phyloP scores from a whole-genome alignment of 1,140 invertebrate genomes.

The Triops cancriformis region DNA sequence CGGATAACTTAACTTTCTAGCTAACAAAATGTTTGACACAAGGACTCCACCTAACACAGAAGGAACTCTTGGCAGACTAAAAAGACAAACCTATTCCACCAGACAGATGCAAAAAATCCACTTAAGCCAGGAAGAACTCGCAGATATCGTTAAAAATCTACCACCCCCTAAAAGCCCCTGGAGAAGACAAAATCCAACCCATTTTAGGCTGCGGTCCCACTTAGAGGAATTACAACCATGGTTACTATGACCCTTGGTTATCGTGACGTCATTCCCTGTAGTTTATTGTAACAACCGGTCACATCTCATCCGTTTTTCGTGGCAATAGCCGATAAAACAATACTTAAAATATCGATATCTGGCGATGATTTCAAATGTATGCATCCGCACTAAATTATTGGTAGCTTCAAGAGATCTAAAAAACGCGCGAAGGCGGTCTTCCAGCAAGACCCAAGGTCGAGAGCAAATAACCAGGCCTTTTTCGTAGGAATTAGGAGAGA shows the following conservation, averaged over 20 bases:
- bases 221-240: neutral
- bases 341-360: too few species aligned
- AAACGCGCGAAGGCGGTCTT: neutral
- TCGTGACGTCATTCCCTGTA: too few species aligned
- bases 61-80: too few species aligned
- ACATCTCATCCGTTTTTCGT: neutral
- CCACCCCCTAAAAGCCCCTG: slow-evolving; percentile 20
- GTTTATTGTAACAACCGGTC: too few species aligned
- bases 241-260: too few species aligned
- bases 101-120: neutral
- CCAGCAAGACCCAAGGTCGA: neutral
- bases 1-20: too few species aligned
- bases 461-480: neutral
- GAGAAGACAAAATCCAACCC: neutral
- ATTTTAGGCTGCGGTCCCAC: neutral
- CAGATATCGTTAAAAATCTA: neutral
- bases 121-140: neutral
- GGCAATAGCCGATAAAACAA: neutral
- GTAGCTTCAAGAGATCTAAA: neutral
- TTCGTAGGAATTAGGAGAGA: neutral
- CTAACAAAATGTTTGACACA: too few species aligned
- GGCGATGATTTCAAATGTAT: too few species aligned
- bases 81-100: neutral
- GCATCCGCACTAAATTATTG: neutral
- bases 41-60: too few species aligned